These are phyloP conservation scores for Ptilorrhoa leucosticta DNA, from an alignment of 2,113 vertebrate species.

Conservation along the genomic window DNA sequence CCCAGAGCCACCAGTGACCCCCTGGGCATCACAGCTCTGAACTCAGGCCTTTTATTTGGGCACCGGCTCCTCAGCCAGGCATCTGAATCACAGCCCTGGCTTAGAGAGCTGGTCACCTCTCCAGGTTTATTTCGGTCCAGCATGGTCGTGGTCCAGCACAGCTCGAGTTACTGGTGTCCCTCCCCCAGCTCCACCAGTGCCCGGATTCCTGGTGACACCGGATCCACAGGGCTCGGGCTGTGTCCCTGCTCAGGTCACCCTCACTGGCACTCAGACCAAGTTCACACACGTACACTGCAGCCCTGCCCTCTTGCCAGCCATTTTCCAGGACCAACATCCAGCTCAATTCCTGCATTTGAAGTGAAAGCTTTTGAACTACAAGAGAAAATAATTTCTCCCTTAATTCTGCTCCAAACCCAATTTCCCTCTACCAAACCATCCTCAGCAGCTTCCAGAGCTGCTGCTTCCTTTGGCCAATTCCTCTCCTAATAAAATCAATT, in stretches of 20 bases:
- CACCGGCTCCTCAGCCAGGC: not conserved
- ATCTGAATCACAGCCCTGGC: not conserved
- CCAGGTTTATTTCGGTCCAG: slow-evolving; percentile 33
- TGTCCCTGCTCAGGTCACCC: not conserved
- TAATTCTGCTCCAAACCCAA: not conserved
- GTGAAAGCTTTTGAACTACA: not conserved
- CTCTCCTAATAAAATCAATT: not conserved
- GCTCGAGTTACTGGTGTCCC: slow-evolving; percentile 1
- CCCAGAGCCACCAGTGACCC: not conserved
- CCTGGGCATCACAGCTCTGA: not conserved
- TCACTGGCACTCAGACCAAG: rapidly evolving
- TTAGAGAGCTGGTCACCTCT: not conserved
- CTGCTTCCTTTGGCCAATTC: not conserved
- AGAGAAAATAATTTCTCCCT: not conserved
- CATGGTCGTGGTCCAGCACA: not conserved
- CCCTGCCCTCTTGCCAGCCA: not conserved
- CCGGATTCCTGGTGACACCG: slow-evolving; percentile 13
- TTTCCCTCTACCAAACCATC: not conserved
- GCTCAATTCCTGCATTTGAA: not conserved
- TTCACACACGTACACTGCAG: rapidly evolving
- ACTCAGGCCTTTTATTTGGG: not conserved
- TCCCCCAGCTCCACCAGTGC: not conserved
- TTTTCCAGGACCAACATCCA: not conserved
- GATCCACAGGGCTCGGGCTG: not conserved
- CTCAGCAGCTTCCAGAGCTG: not conserved